phyloP scores from a whole-genome alignment of 2,113 vertebrate genomes.

The Apodemus speciosus region DNA sequence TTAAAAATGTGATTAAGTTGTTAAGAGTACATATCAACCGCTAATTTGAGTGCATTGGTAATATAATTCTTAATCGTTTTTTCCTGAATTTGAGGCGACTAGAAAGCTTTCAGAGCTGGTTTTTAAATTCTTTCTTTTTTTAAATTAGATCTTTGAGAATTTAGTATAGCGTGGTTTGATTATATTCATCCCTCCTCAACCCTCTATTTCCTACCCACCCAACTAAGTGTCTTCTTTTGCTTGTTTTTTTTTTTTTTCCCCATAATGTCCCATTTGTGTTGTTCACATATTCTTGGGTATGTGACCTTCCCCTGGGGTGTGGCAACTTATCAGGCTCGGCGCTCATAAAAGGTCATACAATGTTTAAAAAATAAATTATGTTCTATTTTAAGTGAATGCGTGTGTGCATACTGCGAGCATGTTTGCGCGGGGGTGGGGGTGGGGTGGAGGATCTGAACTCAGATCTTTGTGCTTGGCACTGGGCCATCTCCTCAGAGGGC shows the following conservation, averaged over 20 bases:
- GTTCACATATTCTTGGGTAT: background rate
- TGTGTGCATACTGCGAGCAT: too few relatives aligned
- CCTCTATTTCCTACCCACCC: background rate
- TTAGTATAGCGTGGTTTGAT: background rate
- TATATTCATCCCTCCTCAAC: background rate
- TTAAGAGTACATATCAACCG: background rate
- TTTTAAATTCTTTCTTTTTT: background rate
- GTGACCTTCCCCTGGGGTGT: background rate
- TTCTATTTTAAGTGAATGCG: background rate
- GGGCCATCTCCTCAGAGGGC: background rate
- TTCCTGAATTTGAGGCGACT: background rate
- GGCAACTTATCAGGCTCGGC: background rate
- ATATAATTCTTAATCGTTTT: background rate
- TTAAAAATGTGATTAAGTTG: background rate
- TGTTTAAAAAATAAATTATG: background rate
- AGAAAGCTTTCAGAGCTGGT: background rate
- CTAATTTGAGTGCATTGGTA: background rate
- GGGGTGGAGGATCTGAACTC: background rate
- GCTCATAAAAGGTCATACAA: background rate
- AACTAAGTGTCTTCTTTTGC: background rate
- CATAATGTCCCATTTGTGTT: background rate
- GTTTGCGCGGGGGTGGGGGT: background rate
- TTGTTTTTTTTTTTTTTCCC: background rate
- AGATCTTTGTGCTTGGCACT: background rate
- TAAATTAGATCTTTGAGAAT: background rate